Evolutionary conservation across 2,113 vertebrate species (phyloP), one percentile per base, ranked within the genome.

Genomic region (Odocoileus virginianus): DNA sequence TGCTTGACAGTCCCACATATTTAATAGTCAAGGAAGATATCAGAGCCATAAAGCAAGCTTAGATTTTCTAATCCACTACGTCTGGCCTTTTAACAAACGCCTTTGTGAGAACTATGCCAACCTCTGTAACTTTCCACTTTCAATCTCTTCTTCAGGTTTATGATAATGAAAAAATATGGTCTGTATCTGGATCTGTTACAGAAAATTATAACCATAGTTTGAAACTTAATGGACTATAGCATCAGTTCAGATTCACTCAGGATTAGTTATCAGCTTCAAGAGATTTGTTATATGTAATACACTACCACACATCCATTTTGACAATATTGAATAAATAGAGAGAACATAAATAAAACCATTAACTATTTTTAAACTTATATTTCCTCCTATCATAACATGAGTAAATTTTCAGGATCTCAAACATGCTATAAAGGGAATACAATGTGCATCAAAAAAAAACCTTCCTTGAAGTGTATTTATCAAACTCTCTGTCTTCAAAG

Each of bases 121-220:
- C 61, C 43, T 97, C 74, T 84, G 4, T 47, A 23, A 90, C 76
- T 95, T 86, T 92, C 82, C 78, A 81, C 55, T 92, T 87, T 95
- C 19, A 15, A 36, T 87, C 23, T 94, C 71, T 84, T 97, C 55
- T 81, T 71, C 3, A 82, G 57, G 61, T 96, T 98, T 95, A 96
- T 54, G 33, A 21, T 92, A 98, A 95, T 97, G 94, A 98, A 98
- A 97, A 98, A 98, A 95, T 97, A 97, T 33, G 87, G 95, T 89
- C 71, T 97, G 13, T 83, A 94, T 94, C 88, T 96, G 90, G 30
- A 33, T 91, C 95, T 98, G 25, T 96, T 98, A 97, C 98, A 97
- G 96, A 97, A 96, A 98, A 98, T 97, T 97, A 98, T 97, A 97
- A 97, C 85, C 96, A 96, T 97, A 98, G 98, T 98, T 98, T 78